These are phyloP conservation scores for Drosophila ochracea DNA, from an alignment of 2,888 invertebrate genomes.

Conservation along the genomic window DNA sequence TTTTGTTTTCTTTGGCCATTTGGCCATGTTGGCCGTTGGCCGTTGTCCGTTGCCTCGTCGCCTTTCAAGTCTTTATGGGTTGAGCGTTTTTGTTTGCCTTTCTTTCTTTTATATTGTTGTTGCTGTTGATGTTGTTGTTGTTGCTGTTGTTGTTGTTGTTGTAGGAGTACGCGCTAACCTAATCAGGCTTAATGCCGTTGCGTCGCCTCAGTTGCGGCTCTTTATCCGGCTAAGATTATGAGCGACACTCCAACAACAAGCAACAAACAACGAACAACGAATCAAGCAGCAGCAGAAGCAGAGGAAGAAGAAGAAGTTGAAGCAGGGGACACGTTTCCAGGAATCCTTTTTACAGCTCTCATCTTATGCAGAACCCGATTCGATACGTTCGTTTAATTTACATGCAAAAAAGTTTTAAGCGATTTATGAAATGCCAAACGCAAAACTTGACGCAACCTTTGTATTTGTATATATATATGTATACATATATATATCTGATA, in stretches of 20 bases:
- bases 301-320: not conserved
- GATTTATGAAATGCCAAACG: slow-evolving; percentile 40
- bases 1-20: slow-evolving; percentile 77
- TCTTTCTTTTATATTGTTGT: slow-evolving; percentile 19
- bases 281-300: not conserved
- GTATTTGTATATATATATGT: slow-evolving; percentile 18
- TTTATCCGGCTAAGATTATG: slow-evolving; percentile 42
- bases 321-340: slow-evolving; percentile 31
- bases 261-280: not conserved
- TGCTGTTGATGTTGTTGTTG: not conserved
- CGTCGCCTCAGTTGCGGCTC: slow-evolving; percentile 33
- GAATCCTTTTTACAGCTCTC: slow-evolving; percentile 47
- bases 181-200: slow-evolving; percentile 77
- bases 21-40: slow-evolving; percentile 33
- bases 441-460: slow-evolving; percentile 19
- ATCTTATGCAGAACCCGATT: slow-evolving; percentile 47
- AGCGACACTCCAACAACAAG: slow-evolving; percentile 27
- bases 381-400: slow-evolving; percentile 38
- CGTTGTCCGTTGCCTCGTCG: slow-evolving; percentile 32
- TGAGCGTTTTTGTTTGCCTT: slow-evolving; percentile 23
- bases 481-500: not conserved
- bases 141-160: not conserved
- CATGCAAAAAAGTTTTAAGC: slow-evolving; percentile 48
- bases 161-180: slow-evolving; percentile 45
- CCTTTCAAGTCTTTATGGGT: slow-evolving; percentile 1